phyloP scores from a whole-genome alignment of 1,140 invertebrate species.

The Zaprionus ghesquierei region DNA sequence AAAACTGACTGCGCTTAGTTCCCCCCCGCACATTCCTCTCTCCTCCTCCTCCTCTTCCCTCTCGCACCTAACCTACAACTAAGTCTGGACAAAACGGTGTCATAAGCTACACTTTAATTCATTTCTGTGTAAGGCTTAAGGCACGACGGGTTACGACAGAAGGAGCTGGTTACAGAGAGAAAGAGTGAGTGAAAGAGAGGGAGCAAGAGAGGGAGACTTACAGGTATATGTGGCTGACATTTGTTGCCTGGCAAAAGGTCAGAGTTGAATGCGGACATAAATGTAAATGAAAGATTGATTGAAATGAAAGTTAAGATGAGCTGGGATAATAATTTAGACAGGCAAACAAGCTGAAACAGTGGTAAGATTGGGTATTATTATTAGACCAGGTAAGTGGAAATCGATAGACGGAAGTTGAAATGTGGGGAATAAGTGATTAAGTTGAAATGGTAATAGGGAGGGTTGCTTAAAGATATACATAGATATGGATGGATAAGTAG shows the following conservation, averaged over 20 bases:
- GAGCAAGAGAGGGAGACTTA: background rate
- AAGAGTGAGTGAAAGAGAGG: background rate
- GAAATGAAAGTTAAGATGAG: background rate
- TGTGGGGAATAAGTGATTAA: background rate
- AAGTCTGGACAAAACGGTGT: slow-evolving; percentile 4
- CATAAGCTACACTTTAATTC: slow-evolving; percentile 21
- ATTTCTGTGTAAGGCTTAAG: slow-evolving; percentile 9
- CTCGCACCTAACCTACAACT: slow-evolving; percentile 2
- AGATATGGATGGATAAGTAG: background rate
- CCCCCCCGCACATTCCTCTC: too few relatives aligned
- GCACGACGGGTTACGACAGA: background rate
- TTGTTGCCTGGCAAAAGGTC: background rate
- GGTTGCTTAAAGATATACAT: background rate
- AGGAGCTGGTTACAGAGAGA: background rate
- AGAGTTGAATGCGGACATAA: background rate
- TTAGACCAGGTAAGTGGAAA: background rate
- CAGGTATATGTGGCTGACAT: background rate
- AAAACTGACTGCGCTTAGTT: background rate
- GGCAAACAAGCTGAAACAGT: background rate
- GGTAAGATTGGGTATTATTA: background rate
- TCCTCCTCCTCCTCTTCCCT: background rate
- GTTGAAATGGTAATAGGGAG: background rate
- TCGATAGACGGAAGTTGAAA: background rate
- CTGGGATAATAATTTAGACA: background rate
- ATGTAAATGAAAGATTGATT: background rate